A percentile compares a stretch with the other conserved stretches of the same genome.
phyloP scores from a whole-genome alignment of 2,797 vertebrate species.

The Bucorvus abyssinicus region DNA sequence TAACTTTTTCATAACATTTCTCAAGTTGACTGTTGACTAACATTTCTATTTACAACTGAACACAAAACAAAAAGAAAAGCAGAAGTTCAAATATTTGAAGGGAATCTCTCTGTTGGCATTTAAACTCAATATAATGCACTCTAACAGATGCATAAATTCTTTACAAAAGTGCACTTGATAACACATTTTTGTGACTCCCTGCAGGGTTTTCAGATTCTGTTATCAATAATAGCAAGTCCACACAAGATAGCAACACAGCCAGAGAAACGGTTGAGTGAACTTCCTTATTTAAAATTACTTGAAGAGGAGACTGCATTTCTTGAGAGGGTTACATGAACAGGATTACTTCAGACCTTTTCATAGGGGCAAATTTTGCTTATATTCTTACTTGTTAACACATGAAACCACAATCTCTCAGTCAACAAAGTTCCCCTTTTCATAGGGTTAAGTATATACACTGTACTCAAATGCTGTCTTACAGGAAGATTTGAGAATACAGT shows the following conservation, averaged over 20 bases:
- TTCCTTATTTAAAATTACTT: constrained; percentile 21
- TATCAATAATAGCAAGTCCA: not conserved
- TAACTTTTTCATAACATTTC: not conserved
- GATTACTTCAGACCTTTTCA: constrained; percentile 42
- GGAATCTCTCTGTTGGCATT: not conserved
- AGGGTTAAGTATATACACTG: not conserved
- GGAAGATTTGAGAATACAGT: not conserved
- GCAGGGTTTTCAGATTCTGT: not conserved
- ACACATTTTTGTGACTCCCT: not conserved
- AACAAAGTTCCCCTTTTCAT: not conserved
- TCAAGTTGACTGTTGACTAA: not conserved
- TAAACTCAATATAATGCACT: not conserved
- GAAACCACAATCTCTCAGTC: not conserved
- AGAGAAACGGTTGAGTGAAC: not conserved
- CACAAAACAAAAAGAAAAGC: not conserved
- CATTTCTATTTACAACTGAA: not conserved
- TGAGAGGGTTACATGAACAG: constrained; percentile 29
- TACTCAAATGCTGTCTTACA: not conserved
- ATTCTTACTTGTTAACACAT: not conserved
- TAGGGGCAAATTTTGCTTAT: constrained; percentile 27
- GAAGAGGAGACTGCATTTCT: not conserved
- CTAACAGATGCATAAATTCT: not conserved
- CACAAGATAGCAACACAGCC: not conserved
- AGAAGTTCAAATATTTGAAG: not conserved
- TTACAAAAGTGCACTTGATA: not conserved